phyloP scores from a whole-genome alignment of 1,140 invertebrate genomes.

The Ephestia elutella region DNA sequence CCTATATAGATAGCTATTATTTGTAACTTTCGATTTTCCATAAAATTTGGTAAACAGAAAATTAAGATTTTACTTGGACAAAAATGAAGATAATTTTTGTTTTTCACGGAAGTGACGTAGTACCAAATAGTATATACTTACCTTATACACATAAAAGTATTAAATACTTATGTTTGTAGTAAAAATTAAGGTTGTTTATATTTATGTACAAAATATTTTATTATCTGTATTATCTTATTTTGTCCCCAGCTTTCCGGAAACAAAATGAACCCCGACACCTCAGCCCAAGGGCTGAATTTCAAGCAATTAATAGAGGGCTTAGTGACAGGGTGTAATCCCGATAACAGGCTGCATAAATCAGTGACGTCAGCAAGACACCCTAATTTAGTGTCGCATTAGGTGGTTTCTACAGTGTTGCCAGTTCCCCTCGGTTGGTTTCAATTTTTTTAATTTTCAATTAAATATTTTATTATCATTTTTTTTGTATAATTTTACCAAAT shows the following conservation, averaged over 20 bases:
- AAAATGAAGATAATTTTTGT: no score
- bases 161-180: no score
- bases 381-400: slow-evolving; percentile 56
- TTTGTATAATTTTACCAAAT: no score
- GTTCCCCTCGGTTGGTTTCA: background rate
- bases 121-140: no score
- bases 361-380: slow-evolving; percentile 37
- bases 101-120: no score
- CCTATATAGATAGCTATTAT: background rate
- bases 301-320: slow-evolving; percentile 26
- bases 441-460: slow-evolving; percentile 1
- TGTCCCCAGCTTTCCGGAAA: background rate
- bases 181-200: no score
- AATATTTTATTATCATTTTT: slow-evolving; percentile 53
- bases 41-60: no score
- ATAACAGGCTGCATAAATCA: slow-evolving; percentile 41
- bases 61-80: no score
- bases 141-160: no score
- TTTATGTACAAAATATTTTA: no score
- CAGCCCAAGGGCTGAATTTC: background rate
- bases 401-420: slow-evolving; percentile 21
- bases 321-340: slow-evolving; percentile 36
- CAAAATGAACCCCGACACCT: slow-evolving; percentile 1
- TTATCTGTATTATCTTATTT: background rate
- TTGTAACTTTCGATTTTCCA: no score